A percentile compares a stretch with the other conserved stretches of the same genome.
Evolutionary conservation across 2,888 invertebrate genomes (phyloP).

Genomic region (Panopea generosa): DNA sequence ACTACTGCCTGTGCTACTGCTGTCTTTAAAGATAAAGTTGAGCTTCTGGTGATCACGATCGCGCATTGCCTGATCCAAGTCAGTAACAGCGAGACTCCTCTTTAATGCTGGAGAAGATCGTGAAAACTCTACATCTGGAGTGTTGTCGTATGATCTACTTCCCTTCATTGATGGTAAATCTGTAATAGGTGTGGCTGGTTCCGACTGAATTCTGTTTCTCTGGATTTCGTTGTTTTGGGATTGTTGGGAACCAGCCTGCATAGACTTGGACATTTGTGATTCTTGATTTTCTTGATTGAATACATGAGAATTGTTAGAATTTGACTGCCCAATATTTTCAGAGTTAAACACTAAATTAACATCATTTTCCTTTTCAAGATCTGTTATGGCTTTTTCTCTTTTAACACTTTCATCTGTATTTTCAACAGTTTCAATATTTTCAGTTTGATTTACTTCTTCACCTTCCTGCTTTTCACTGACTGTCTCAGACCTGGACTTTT

Average conservation of each 20-base stretch:
- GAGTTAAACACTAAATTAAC: slow-evolving; percentile 62
- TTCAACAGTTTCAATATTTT: slow-evolving; percentile 9
- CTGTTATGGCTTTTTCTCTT: slow-evolving; percentile 45
- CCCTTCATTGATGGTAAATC: slow-evolving; percentile 17
- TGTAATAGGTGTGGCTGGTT: slow-evolving; percentile 40
- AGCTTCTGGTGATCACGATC: slow-evolving; percentile 70
- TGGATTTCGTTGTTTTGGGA: neutral
- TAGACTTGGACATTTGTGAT: slow-evolving; percentile 30
- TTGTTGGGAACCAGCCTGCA: slow-evolving; percentile 25
- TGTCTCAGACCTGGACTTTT: slow-evolving; percentile 1
- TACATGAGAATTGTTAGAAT: neutral
- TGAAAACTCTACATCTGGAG: slow-evolving; percentile 40
- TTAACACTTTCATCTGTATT: slow-evolving; percentile 18
- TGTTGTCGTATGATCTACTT: slow-evolving; percentile 41
- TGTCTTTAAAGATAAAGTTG: slow-evolving; percentile 56
- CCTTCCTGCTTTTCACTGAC: neutral
- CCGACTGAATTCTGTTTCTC: slow-evolving; percentile 29
- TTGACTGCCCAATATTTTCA: slow-evolving; percentile 43
- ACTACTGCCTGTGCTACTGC: neutral
- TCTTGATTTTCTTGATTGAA: neutral
- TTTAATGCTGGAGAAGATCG: slow-evolving; percentile 55
- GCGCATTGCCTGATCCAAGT: slow-evolving; percentile 74
- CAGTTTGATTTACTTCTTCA: slow-evolving; percentile 7
- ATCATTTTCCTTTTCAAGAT: slow-evolving; percentile 53
- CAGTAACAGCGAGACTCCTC: slow-evolving; percentile 69